Conservation (phyloP, 2,113 vertebrate genomes). For the Neodontobutis hainanensis region DNA sequence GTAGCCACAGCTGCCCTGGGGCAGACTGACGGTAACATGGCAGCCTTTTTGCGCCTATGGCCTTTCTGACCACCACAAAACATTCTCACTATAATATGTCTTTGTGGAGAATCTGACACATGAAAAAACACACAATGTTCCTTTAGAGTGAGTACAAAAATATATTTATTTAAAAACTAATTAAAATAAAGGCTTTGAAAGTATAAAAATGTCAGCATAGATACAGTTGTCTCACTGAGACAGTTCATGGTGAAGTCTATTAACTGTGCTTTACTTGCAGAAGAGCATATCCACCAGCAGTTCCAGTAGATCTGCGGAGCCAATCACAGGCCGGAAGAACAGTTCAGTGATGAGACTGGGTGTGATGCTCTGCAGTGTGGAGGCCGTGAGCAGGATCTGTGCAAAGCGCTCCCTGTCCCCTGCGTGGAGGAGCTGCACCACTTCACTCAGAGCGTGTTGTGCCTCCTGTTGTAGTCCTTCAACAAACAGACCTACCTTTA, state of each 20-base stretch:
- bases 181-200: slow-evolving; percentile 34
- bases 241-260: neutral
- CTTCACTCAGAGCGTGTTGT: slow-evolving; percentile 84
- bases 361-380: slow-evolving; percentile 83
- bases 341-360: slow-evolving; percentile 84
- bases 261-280: slow-evolving; percentile 51
- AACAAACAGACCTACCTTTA: slow-evolving; percentile 80
- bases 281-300: slow-evolving; percentile 87
- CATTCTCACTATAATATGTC: no score
- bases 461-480: slow-evolving; percentile 87
- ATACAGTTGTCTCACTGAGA: neutral
- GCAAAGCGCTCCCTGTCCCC: slow-evolving; percentile 80
- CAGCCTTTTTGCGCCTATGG: no score
- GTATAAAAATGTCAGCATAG: slow-evolving; percentile 8
- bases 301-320: slow-evolving; percentile 81
- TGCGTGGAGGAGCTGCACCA: slow-evolving; percentile 80
- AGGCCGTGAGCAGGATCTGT: slow-evolving; percentile 80
- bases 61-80: no score
- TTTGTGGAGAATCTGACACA: neutral
- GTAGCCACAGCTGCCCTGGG: no score
- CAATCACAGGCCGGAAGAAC: slow-evolving; percentile 90
- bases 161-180: slow-evolving; percentile 72
- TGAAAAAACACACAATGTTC: neutral
- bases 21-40: no score
- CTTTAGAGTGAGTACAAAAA: slow-evolving; percentile 64